Conservation (phyloP, 2,888 invertebrate genomes). For the Maniola hyperantus region DNA sequence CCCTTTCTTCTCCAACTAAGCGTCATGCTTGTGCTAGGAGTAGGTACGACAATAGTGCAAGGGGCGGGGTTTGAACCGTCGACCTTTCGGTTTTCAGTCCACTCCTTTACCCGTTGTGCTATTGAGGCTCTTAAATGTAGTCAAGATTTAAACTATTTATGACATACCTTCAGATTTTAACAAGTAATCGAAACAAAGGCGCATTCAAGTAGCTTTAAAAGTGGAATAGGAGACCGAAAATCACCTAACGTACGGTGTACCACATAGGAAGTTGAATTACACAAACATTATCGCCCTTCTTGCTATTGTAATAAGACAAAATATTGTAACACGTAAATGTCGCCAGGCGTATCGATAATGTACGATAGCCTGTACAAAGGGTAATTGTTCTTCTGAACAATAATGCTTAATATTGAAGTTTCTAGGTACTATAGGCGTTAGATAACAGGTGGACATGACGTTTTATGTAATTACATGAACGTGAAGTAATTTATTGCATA, state of each 20-base stretch:
- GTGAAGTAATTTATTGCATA: background rate
- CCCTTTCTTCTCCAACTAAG: too few species aligned
- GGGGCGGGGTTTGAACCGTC: too few species aligned
- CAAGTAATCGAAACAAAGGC: slow-evolving; percentile 20
- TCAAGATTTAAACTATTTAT: background rate
- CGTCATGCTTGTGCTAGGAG: too few species aligned
- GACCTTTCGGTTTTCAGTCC: too few species aligned
- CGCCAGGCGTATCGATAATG: slow-evolving; percentile 66
- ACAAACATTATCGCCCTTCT: background rate
- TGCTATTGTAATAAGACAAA: background rate
- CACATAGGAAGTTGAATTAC: background rate
- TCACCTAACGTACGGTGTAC: slow-evolving; percentile 4
- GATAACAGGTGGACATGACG: slow-evolving; percentile 49
- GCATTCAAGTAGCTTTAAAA: background rate
- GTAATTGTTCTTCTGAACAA: slow-evolving; percentile 81
- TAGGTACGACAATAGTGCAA: too few species aligned
- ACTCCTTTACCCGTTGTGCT: too few species aligned
- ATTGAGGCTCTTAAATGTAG: too few species aligned
- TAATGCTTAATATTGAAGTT: slow-evolving; percentile 75
- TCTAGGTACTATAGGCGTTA: slow-evolving; percentile 65
- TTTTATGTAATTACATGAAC: slow-evolving; percentile 4
- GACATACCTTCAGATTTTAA: slow-evolving; percentile 10
- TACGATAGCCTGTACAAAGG: slow-evolving; percentile 74
- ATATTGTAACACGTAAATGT: background rate
- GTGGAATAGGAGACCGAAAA: slow-evolving; percentile 14